Percentiles rank a stretch among this genome's conserved stretches.
Evolutionary conservation across 2,797 vertebrate species (phyloP).

Genomic region (Erethizon dorsatum): DNA sequence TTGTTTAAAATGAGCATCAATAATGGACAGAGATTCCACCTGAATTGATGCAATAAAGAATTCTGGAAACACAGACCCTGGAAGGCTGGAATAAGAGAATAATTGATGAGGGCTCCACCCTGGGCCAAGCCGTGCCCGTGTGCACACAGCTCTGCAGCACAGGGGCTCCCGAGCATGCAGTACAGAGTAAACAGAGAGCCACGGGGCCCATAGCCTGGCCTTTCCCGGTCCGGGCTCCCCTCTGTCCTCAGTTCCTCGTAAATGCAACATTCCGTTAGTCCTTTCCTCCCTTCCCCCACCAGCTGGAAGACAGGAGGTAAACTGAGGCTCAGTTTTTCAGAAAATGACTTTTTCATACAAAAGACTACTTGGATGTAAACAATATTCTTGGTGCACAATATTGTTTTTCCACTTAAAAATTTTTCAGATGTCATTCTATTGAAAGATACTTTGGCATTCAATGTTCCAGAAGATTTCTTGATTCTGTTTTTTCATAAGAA

Average conservation of each 20-base stretch:
- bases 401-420: constrained; percentile 38
- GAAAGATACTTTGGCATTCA: neutral
- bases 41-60: neutral
- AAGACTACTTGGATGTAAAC: neutral
- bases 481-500: neutral
- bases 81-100: neutral
- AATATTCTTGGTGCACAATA: neutral
- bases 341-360: neutral
- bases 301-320: neutral
- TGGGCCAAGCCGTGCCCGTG: accelerated
- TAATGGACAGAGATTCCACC: neutral
- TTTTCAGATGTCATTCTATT: neutral
- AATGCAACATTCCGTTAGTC: neutral
- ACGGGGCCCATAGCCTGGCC: accelerated
- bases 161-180: accelerated
- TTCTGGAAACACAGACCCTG: neutral
- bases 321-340: neutral
- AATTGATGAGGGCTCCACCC: accelerated
- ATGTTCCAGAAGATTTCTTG: neutral
- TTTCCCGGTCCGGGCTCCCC: neutral
- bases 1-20: neutral
- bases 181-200: neutral
- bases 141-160: accelerated
- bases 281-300: neutral
- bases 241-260: neutral